These are phyloP conservation scores for Apocheima hispidaria DNA, from an alignment of 2,888 invertebrate species.

Conservation along the genomic window DNA sequence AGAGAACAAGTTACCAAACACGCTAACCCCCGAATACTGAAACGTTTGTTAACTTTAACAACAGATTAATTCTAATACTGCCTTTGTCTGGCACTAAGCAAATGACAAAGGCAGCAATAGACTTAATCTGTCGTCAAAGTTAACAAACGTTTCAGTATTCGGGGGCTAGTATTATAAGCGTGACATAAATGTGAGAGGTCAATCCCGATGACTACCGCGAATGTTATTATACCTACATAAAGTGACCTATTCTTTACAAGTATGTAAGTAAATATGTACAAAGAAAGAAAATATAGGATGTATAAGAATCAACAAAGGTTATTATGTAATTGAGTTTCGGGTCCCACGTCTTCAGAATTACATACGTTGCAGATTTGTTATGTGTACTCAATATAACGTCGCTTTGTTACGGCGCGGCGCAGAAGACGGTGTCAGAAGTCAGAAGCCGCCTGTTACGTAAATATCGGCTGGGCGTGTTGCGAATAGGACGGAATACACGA, in stretches of 20 bases:
- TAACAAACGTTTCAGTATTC: too few species aligned
- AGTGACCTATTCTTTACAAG: slow-evolving; percentile 3
- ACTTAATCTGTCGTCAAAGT: too few species aligned
- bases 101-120: too few species aligned
- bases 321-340: slow-evolving; percentile 60
- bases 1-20: background rate
- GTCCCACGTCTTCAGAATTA: slow-evolving; percentile 50
- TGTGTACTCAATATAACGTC: slow-evolving; percentile 64
- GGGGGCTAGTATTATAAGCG: too few species aligned
- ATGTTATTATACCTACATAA: background rate
- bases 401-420: slow-evolving; percentile 62
- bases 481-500: slow-evolving; percentile 82
- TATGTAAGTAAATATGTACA: slow-evolving; percentile 19
- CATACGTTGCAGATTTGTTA: slow-evolving; percentile 62
- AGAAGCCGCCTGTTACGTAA: slow-evolving; percentile 80
- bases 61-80: too few species aligned
- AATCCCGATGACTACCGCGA: background rate
- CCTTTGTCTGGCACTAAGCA: background rate
- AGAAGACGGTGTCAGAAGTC: slow-evolving; percentile 77
- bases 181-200: too few species aligned
- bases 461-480: slow-evolving; percentile 82
- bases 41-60: too few species aligned
- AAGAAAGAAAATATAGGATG: slow-evolving; percentile 35
- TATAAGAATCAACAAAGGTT: slow-evolving; percentile 50
- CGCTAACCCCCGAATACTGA: too few species aligned